Evolutionary conservation across 2,888 invertebrate species (phyloP).

Genomic region (Drosophila trichaetosa): DNA sequence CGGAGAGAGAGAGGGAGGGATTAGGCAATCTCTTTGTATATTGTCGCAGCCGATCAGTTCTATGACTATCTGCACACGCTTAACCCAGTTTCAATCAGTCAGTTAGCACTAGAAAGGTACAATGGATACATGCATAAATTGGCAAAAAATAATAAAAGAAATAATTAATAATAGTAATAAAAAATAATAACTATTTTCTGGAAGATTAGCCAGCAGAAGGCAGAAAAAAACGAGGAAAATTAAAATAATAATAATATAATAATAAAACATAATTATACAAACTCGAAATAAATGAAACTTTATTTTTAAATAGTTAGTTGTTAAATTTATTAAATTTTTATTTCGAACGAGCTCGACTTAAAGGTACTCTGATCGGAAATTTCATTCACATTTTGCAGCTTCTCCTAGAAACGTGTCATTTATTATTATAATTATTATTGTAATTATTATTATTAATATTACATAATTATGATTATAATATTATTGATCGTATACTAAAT

Average conservation of each 20-base stretch:
- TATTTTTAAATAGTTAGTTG: too few relatives aligned
- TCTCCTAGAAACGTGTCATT: not conserved
- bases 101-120: conserved; percentile 39
- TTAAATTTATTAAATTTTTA: too few relatives aligned
- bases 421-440: not conserved
- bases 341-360: not conserved
- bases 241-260: not conserved
- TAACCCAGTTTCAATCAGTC: conserved; percentile 72
- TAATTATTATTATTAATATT: too few relatives aligned
- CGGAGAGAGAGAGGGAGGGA: not conserved
- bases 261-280: too few relatives aligned
- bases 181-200: not conserved
- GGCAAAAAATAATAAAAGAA: not conserved
- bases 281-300: too few relatives aligned
- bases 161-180: too few relatives aligned
- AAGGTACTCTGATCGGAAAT: not conserved
- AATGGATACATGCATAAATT: not conserved
- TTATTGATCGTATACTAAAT: too few relatives aligned
- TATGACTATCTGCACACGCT: conserved; percentile 52
- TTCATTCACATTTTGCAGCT: not conserved
- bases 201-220: not conserved
- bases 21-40: conserved; percentile 33
- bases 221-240: not conserved
- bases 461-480: too few relatives aligned
- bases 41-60: conserved; percentile 29